Evolutionary conservation across 2,797 vertebrate genomes (phyloP).

Genomic region (Austrolebias charrua): DNA sequence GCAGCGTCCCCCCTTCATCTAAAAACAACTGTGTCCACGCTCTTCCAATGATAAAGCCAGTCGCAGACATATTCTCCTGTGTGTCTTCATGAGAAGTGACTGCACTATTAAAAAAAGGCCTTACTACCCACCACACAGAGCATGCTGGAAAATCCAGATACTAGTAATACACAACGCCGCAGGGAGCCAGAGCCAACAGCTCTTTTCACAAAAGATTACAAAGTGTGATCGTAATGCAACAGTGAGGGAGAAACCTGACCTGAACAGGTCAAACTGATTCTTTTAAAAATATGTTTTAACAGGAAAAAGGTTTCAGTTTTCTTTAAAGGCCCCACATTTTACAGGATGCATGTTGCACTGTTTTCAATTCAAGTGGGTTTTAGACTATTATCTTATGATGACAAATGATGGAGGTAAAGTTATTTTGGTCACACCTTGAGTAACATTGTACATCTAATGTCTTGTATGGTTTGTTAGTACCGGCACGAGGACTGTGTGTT

Average conservation of each 20-base stretch:
- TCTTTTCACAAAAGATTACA: conserved; percentile 52
- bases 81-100: conserved; percentile 61
- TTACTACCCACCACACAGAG: conserved; percentile 29
- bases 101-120: conserved; percentile 56
- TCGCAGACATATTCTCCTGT: conserved; percentile 51
- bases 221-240: conserved; percentile 34
- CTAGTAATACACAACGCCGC: conserved; percentile 37
- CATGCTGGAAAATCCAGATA: conserved; percentile 49
- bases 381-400: no score
- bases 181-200: conserved; percentile 34
- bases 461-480: no score
- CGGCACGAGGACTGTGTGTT: no score
- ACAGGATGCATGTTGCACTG: no score
- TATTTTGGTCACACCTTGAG: no score
- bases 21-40: conserved; percentile 22
- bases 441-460: no score
- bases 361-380: no score
- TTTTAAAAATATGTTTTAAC: background rate
- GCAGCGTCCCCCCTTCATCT: conserved; percentile 45
- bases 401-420: no score
- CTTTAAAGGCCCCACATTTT: no score
- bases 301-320: background rate
- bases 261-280: conserved; percentile 28
- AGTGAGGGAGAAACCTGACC: conserved; percentile 29
- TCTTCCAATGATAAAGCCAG: conserved; percentile 46